Conservation (phyloP, 2,797 vertebrate species). For the Chelon auratus region DNA sequence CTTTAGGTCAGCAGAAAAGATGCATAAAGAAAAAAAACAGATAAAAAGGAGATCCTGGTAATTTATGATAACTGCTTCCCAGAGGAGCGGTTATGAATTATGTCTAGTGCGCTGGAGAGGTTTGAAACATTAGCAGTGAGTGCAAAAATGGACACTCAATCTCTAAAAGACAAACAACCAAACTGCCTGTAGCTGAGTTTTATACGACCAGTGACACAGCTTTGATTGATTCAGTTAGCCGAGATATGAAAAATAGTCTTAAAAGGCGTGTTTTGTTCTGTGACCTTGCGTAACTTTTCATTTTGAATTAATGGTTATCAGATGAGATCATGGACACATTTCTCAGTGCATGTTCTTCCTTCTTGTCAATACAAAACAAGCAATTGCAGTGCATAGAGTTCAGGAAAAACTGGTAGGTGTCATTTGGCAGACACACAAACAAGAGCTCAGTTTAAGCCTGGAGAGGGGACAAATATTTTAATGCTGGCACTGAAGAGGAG, state of each 20-base stretch:
- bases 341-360: constrained; percentile 33
- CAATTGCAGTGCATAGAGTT: constrained; percentile 50
- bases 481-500: background rate
- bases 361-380: constrained; percentile 38
- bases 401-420: constrained; percentile 59
- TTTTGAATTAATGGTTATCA: constrained; percentile 49
- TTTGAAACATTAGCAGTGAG: constrained; percentile 59
- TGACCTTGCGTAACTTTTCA: constrained; percentile 54
- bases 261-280: constrained; percentile 42
- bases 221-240: constrained; percentile 10
- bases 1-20: constrained; percentile 52
- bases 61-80: constrained; percentile 65
- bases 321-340: constrained; percentile 68
- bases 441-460: constrained; percentile 44
- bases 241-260: constrained; percentile 8
- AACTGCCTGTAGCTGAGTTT: constrained; percentile 36
- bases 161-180: constrained; percentile 45
- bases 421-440: constrained; percentile 42
- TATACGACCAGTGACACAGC: constrained; percentile 15
- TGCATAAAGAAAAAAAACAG: constrained; percentile 17
- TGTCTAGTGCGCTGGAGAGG: constrained; percentile 36
- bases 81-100: constrained; percentile 53
- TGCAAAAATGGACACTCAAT: constrained; percentile 48
- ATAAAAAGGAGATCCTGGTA: constrained; percentile 41
- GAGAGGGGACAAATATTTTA: constrained; percentile 25